These are phyloP conservation scores for Picus viridis DNA, from an alignment of 2,797 vertebrate species.

Conservation along the genomic window DNA sequence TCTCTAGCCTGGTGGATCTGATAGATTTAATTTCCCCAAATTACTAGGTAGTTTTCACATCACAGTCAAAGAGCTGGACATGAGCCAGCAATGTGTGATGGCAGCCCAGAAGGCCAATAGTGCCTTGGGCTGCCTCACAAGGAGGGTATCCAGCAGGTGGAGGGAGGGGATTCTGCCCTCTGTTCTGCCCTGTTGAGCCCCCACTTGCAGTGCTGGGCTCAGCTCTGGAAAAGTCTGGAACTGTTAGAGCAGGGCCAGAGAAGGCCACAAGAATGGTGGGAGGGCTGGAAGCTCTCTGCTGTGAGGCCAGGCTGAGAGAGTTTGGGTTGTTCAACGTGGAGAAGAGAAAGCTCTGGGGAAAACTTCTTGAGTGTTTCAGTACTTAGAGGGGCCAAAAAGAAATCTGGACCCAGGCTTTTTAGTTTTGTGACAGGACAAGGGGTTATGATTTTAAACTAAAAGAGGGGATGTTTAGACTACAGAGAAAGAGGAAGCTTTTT, in stretches of 20 bases:
- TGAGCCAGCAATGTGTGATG: not conserved
- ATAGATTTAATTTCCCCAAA: not conserved
- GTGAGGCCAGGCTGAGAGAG: no score
- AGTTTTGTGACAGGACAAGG: not conserved
- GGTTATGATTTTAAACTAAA: not conserved
- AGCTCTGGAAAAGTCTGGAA: no score
- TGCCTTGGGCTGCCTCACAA: not conserved
- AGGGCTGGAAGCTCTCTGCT: not conserved
- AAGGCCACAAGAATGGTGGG: not conserved
- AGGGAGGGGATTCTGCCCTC: no score
- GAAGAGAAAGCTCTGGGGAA: not conserved
- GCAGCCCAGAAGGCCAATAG: not conserved
- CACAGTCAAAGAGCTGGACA: not conserved
- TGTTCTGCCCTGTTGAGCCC: no score
- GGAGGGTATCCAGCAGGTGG: not conserved
- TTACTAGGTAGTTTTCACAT: not conserved
- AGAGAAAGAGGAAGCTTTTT: no score
- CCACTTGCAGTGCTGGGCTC: no score
- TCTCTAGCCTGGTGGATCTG: not conserved
- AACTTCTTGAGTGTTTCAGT: no score
- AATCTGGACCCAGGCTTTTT: not conserved
- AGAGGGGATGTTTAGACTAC: not conserved
- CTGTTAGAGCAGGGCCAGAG: no score
- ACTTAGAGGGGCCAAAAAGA: not conserved
- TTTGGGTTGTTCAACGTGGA: not conserved